Conservation (phyloP, 2,888 invertebrate genomes). For the Strigamia transsilvanica region DNA sequence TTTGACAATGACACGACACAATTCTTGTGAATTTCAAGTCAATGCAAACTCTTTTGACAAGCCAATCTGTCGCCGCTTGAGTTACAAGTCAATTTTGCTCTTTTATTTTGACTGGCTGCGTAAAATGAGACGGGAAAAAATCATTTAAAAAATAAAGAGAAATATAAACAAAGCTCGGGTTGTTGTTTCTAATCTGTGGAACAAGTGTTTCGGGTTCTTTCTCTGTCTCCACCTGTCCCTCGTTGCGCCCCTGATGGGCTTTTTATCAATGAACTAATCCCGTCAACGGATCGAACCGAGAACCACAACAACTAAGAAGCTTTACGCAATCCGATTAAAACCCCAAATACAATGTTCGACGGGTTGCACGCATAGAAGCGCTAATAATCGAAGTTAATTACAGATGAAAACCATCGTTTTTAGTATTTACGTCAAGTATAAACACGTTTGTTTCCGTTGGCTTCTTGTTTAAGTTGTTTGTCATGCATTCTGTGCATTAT, state of each 20-base stretch:
- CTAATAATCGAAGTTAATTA: not conserved
- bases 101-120: not conserved
- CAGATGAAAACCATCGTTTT: not conserved
- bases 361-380: not conserved
- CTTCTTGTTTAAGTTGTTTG: too few relatives aligned
- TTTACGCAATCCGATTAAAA: conserved; percentile 24
- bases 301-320: conserved; percentile 34
- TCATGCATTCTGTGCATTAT: too few relatives aligned
- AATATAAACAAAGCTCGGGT: not conserved
- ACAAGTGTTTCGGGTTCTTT: not conserved
- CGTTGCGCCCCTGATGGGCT: conserved; percentile 51
- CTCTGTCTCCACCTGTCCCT: conserved; percentile 28
- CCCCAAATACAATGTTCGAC: conserved; percentile 16
- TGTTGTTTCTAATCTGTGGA: not conserved
- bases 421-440: too few relatives aligned
- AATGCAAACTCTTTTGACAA: conserved; percentile 30
- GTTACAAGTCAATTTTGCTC: not conserved
- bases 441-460: too few relatives aligned
- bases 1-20: conserved; percentile 11
- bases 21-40: conserved; percentile 20
- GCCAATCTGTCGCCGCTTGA: conserved; percentile 25
- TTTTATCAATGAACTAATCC: conserved; percentile 40
- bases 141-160: too few relatives aligned
- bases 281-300: conserved; percentile 22
- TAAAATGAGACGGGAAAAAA: not conserved